Percentiles rank a stretch among this genome's conserved stretches.
These are phyloP conservation scores for Lemur catta DNA, from an alignment of 2,797 vertebrate species.

Conservation along the genomic window DNA sequence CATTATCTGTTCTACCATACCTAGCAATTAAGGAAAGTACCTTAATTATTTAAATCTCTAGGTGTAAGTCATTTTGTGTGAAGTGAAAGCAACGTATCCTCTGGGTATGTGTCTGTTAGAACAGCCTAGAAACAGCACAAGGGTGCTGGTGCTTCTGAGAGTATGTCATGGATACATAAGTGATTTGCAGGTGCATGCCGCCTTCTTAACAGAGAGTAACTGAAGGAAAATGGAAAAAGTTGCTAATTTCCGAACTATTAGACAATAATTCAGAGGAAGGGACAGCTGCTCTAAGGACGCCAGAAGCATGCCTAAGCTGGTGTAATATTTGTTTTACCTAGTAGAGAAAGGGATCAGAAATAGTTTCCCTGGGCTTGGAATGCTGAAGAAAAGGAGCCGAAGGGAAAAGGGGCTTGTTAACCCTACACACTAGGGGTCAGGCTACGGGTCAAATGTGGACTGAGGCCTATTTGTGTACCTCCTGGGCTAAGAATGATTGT, in stretches of 20 bases:
- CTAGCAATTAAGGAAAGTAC: not conserved
- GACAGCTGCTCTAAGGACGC: not conserved
- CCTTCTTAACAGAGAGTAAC: not conserved
- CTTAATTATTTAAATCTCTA: slow-evolving; percentile 23
- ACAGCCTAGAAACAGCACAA: not conserved
- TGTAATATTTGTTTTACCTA: not conserved
- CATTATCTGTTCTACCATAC: not conserved
- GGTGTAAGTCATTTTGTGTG: slow-evolving; percentile 1
- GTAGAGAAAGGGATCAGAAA: not conserved
- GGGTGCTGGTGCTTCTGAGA: not conserved
- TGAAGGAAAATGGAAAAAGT: not conserved
- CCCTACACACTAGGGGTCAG: not conserved
- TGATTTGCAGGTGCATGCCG: not conserved
- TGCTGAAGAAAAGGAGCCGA: not conserved
- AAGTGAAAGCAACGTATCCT: not conserved
- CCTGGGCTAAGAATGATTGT: not conserved
- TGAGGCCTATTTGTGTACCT: not conserved
- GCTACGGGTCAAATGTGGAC: not conserved
- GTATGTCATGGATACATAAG: not conserved
- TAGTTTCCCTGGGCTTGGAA: not conserved
- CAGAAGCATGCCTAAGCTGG: not conserved
- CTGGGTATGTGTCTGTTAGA: not conserved
- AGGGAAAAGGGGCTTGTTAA: not conserved
- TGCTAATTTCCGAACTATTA: not conserved
- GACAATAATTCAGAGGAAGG: not conserved